Evolutionary conservation across 2,797 vertebrate genomes (phyloP).

Genomic region (Xyrichtys novacula): DNA sequence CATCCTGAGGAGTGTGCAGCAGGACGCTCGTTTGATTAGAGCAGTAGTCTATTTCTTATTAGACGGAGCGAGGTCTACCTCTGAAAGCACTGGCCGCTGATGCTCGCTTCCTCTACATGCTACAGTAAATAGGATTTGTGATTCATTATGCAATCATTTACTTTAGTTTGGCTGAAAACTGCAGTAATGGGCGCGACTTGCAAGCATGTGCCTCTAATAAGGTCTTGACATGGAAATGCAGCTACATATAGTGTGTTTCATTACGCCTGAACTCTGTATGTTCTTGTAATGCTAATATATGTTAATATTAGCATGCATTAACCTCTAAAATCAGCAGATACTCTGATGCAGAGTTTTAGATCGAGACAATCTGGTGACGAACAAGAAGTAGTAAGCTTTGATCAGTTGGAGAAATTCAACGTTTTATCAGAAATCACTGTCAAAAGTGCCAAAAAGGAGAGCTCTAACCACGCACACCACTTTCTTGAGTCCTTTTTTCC

Average conservation of each 20-base stretch:
- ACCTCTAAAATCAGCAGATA: too few species aligned
- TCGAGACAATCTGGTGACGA: too few species aligned
- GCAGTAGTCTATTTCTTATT: constrained; percentile 71
- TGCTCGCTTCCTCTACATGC: constrained; percentile 33
- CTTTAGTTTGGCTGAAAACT: constrained; percentile 23
- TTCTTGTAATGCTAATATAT: neutral
- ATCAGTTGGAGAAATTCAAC: too few species aligned
- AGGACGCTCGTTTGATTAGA: constrained; percentile 72
- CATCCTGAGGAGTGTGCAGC: constrained; percentile 62
- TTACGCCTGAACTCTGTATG: neutral
- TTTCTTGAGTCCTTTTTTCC: too few species aligned
- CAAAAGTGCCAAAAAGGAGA: too few species aligned
- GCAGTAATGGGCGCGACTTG: constrained; percentile 23
- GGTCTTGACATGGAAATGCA: constrained; percentile 3
- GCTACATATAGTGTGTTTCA: neutral
- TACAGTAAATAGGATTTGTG: constrained; percentile 29
- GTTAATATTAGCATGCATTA: too few species aligned
- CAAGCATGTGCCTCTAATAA: neutral
- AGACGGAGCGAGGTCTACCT: constrained; percentile 49
- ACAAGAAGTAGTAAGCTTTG: too few species aligned
- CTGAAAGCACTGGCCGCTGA: constrained; percentile 9
- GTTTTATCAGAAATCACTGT: too few species aligned
- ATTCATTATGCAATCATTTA: constrained; percentile 58
- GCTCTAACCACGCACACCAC: too few species aligned
- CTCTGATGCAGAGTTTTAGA: too few species aligned